Conservation (phyloP, 1,140 invertebrate species). For the Polypedilum pembai region DNA sequence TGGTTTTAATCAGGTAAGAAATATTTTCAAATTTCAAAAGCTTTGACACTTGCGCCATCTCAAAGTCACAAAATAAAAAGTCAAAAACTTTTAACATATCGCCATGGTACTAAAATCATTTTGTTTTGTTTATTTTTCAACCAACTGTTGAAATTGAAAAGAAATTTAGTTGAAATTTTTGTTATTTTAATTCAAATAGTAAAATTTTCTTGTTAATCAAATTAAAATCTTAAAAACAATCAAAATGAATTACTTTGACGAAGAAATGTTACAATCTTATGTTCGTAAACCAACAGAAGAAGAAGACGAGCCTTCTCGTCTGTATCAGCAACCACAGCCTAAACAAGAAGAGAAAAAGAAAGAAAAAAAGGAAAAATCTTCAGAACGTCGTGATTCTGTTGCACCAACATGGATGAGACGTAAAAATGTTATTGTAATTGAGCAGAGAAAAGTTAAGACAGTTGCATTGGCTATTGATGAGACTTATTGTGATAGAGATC, state of each 20-base stretch:
- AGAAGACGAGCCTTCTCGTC: not conserved
- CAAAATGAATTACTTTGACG: constrained; percentile 28
- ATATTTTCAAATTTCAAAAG: not conserved
- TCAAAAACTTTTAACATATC: not conserved
- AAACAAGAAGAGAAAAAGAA: constrained; percentile 32
- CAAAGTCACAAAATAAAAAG: not conserved
- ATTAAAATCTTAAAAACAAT: not conserved
- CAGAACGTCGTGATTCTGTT: constrained; percentile 34
- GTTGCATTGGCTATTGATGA: constrained; percentile 49
- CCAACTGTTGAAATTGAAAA: not conserved
- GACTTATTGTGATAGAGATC: constrained; percentile 80
- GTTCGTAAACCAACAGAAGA: not conserved
- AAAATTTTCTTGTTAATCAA: not conserved
- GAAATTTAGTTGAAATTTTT: too few species aligned
- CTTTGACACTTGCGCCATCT: not conserved
- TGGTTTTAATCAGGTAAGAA: constrained; percentile 58
- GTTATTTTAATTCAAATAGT: not conserved
- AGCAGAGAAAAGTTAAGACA: constrained; percentile 23
- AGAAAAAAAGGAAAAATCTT: constrained; percentile 40
- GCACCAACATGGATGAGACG: constrained; percentile 30
- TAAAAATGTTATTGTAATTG: constrained; percentile 24
- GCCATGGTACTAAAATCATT: not conserved
- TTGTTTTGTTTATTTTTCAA: not conserved
- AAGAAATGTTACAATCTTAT: constrained; percentile 34
- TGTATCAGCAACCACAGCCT: constrained; percentile 29